A percentile compares a stretch with the other conserved stretches of the same genome.
Evolutionary conservation across 2,797 vertebrate species (phyloP).

Genomic region (Columba guinea): DNA sequence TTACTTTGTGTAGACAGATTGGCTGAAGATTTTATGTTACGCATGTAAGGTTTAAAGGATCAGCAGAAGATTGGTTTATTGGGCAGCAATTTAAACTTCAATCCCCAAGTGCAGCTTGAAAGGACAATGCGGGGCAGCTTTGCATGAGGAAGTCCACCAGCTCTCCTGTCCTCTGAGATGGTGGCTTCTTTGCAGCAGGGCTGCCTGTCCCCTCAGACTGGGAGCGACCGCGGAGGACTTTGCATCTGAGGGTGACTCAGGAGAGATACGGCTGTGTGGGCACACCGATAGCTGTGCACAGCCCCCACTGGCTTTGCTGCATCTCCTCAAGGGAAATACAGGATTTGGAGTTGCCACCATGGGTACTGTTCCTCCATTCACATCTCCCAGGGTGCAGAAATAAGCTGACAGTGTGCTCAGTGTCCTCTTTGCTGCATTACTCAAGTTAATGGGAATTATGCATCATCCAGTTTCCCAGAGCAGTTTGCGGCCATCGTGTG

Average conservation of each 20-base stretch:
- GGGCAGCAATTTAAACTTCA: neutral
- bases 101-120: neutral
- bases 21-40: neutral
- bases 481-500: neutral
- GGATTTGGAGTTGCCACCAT: neutral
- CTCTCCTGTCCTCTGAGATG: neutral
- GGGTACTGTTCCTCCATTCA: neutral
- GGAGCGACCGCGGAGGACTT: neutral
- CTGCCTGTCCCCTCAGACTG: neutral
- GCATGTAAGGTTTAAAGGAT: neutral
- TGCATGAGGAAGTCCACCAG: neutral
- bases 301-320: neutral
- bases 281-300: rapidly evolving
- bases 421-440: neutral
- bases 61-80: neutral
- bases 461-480: slow-evolving; percentile 20
- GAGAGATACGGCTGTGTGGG: neutral
- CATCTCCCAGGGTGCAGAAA: neutral
- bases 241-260: neutral
- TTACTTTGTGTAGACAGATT: neutral
- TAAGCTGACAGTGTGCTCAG: neutral
- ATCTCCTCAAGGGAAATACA: neutral
- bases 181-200: neutral
- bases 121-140: neutral
- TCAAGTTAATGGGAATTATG: slow-evolving; percentile 36